Evolutionary conservation across 1,140 invertebrate species (phyloP).

Genomic region (Yoshiicerus persimilis): DNA sequence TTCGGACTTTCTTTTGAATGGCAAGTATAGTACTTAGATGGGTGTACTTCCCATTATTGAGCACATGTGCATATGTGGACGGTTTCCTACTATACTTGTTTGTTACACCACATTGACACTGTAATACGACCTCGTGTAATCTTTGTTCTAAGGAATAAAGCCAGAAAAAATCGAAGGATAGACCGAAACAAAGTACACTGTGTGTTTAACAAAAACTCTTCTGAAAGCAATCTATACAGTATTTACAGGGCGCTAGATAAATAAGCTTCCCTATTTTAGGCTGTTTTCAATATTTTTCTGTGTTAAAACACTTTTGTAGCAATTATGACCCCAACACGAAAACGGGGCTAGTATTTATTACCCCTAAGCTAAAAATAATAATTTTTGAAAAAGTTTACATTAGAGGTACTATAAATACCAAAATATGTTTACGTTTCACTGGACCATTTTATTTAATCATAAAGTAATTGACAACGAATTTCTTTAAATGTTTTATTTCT

Average conservation of each 20-base stretch:
- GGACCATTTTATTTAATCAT: too few species aligned
- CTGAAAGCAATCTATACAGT: background rate
- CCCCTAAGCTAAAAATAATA: too few species aligned
- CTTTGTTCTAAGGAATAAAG: background rate
- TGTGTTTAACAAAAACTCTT: background rate
- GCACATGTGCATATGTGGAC: background rate
- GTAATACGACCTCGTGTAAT: background rate
- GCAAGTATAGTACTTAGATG: background rate
- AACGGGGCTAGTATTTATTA: too few species aligned
- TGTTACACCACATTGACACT: background rate
- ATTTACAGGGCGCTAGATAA: background rate
- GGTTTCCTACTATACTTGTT: background rate
- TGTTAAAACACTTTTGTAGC: too few species aligned
- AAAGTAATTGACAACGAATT: too few species aligned
- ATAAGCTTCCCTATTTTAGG: too few species aligned
- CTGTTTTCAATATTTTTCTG: too few species aligned
- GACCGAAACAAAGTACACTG: background rate
- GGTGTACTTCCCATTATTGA: background rate
- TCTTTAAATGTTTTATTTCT: too few species aligned
- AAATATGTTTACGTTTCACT: too few species aligned
- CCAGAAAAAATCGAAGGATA: background rate
- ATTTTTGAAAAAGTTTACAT: too few species aligned
- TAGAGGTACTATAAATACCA: too few species aligned
- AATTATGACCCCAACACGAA: too few species aligned
- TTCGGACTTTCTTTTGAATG: background rate